phyloP scores from a whole-genome alignment of 2,888 invertebrate genomes.

The Sminthurides aquaticus region DNA sequence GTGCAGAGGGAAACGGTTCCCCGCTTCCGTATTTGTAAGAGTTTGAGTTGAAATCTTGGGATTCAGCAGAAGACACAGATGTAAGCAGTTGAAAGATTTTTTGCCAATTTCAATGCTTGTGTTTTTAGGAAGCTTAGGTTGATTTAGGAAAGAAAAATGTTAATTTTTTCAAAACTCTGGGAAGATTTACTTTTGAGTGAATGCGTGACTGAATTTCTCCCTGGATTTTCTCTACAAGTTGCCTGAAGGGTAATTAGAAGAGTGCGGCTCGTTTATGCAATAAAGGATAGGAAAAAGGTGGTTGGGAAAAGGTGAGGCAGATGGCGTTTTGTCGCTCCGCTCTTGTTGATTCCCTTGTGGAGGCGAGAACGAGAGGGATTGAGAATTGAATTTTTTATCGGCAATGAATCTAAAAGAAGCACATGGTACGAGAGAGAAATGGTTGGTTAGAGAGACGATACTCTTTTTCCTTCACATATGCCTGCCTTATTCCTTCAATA shows the following conservation, averaged over 20 bases:
- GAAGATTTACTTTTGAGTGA: no score
- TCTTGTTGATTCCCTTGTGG: no score
- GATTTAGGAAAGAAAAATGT: neutral
- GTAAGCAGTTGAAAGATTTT: neutral
- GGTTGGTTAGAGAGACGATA: no score
- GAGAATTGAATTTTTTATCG: conserved; percentile 3
- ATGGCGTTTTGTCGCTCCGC: no score
- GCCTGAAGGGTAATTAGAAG: no score
- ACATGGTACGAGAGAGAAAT: conserved; percentile 5
- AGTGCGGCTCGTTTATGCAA: no score
- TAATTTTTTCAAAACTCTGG: neutral
- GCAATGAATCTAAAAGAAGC: neutral
- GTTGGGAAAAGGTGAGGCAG: no score
- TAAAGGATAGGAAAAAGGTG: no score
- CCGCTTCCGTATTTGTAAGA: neutral
- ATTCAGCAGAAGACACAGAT: neutral
- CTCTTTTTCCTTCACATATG: no score
- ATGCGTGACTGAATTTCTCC: no score
- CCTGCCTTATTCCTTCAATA: neutral
- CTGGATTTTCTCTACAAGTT: no score
- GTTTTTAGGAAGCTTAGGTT: neutral
- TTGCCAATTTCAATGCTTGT: neutral
- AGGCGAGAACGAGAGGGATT: neutral
- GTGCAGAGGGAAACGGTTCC: no score
- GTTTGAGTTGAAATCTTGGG: neutral